Evolutionary conservation across 2,113 vertebrate species (phyloP).

Genomic region (Malurus elegans): DNA sequence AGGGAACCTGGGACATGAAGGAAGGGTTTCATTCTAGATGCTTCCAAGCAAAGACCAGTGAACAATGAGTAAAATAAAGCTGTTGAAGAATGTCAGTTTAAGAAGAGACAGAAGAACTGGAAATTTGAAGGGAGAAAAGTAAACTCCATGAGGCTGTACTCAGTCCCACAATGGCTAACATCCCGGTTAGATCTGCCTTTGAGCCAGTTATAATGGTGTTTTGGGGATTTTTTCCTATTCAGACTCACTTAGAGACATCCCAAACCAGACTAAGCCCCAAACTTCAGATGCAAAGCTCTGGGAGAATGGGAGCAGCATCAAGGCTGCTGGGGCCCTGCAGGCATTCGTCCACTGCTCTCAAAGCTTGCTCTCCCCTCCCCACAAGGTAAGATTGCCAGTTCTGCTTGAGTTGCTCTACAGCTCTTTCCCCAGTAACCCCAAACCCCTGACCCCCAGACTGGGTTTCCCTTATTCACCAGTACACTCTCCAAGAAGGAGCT

Average conservation of each 20-base stretch:
- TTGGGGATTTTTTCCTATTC: background rate
- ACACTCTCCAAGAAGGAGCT: background rate
- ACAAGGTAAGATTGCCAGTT: background rate
- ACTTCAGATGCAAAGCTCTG: background rate
- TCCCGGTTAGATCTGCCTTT: background rate
- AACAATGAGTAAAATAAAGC: background rate
- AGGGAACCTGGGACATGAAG: fast-evolving
- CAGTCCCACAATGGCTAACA: background rate
- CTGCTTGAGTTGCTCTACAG: background rate
- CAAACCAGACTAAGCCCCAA: background rate
- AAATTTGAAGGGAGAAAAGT: background rate
- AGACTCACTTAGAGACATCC: background rate
- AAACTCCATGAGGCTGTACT: background rate
- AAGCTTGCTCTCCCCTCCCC: background rate
- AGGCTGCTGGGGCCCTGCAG: background rate
- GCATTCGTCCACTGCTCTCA: background rate
- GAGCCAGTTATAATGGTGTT: background rate
- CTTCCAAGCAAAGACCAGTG: background rate
- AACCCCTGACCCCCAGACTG: background rate
- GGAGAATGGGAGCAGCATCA: background rate
- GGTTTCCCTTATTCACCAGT: background rate
- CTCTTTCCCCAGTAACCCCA: background rate
- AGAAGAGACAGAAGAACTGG: background rate
- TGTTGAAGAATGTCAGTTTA: background rate
- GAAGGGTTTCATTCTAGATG: background rate